Evolutionary conservation across 2,888 invertebrate genomes (phyloP), one percentile per base, ranked within the genome.

Genomic region (Callyntrura guangdongensis): DNA sequence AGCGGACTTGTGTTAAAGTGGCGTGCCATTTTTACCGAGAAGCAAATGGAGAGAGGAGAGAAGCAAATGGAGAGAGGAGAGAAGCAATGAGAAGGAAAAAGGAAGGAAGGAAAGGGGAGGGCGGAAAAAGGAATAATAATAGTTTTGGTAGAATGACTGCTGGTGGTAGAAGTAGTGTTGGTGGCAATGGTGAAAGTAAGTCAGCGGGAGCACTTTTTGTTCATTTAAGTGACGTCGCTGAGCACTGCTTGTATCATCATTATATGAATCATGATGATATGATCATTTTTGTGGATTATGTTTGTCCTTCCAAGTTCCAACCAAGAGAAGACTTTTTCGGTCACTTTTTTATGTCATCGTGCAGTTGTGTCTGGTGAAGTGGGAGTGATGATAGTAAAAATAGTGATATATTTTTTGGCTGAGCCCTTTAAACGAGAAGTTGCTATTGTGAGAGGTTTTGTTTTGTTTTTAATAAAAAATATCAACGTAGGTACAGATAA

Each of bases 211-310:
- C 56, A 77, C 67, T 88, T 88, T 81, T 22, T 74, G 53, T 61
- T 61, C 59, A 59, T 86, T 79, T 86, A 67, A 47, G 67, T 79
- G 67, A 64, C 56, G 86, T 27, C 69, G 45, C 36, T 81, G 47
- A 56, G 56, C 69, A 59, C 56, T 69, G 74, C 45, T 81, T 87
- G 56, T 87, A 87, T 69, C 81, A 82, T 87, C 87, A 82, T 82
- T 81, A 87, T 69, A 79, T 86, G 53, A 64, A 64, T 77, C 79
- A 86, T 72, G 25, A 72, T 82, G 59, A 45, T 87, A 81, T 36
- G 36, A 36, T 87, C 87, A 59, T 87, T 87, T 36, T 87, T 20
- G 56, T 82, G 87, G 81, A 87, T 87, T 87, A 87, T 25, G 72
- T 12, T 72, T 17, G 20, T 72, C 72, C 67, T 69, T n/a, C n/a